phyloP scores from a whole-genome alignment of 2,797 vertebrate species.

The Macropodus opercularis region DNA sequence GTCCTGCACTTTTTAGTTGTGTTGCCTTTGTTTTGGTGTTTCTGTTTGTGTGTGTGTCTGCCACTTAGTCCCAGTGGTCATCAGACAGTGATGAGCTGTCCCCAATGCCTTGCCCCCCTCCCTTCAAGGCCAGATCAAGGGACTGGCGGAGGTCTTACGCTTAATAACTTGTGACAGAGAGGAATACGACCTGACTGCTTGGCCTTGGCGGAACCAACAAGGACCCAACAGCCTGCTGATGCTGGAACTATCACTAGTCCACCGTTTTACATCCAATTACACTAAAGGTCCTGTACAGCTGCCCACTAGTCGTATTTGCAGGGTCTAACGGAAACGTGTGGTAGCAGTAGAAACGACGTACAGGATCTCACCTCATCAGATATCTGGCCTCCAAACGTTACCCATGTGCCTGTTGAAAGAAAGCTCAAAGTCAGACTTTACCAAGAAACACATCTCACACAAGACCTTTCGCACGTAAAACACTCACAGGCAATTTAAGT shows the following conservation, averaged over 20 bases:
- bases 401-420: constrained; percentile 91
- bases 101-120: neutral
- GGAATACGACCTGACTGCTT: constrained; percentile 35
- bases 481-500: neutral
- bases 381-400: constrained; percentile 97
- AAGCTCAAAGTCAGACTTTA: constrained; percentile 45
- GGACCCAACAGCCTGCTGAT: constrained; percentile 22
- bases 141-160: constrained; percentile 11
- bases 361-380: constrained; percentile 91
- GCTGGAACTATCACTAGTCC: constrained; percentile 1
- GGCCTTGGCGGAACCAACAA: constrained; percentile 31
- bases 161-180: constrained; percentile 38
- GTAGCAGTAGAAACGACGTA: constrained; percentile 13
- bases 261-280: constrained; percentile 33
- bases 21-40: neutral
- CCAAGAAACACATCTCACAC: constrained; percentile 17
- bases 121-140: constrained; percentile 16
- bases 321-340: constrained; percentile 13
- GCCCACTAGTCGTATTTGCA: constrained; percentile 10
- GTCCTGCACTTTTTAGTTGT: constrained; percentile 32
- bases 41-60: constrained; percentile 4
- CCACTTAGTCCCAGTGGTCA: constrained; percentile 25
- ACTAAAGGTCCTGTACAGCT: constrained; percentile 17
- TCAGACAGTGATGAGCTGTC: constrained; percentile 31
- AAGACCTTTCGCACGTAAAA: constrained; percentile 9